Evolutionary conservation across 2,797 vertebrate species (phyloP), one percentile per base, ranked within the genome.

Genomic region (Acrocephalus scirpaceus): DNA sequence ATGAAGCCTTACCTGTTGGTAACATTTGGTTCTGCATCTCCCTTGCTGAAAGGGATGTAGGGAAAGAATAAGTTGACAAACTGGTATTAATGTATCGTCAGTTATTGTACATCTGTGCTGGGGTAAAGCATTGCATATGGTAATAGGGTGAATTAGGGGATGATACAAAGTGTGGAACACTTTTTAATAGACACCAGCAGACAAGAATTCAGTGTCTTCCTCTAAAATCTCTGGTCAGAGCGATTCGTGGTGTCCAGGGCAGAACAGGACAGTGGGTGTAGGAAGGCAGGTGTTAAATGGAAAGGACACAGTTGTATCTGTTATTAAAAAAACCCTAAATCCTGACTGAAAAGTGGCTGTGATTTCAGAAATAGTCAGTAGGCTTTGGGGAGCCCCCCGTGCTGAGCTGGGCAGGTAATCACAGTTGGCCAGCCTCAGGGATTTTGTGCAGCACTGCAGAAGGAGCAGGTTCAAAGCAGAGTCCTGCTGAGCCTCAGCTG

Each of bases 331-430:
- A 29, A 62, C 5, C 10, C 10, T 95, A 97, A 98, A 79, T 88
- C 95, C 97, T 98, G 94, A 95, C 95, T 98, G 97, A 98, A 29
- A 56, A 57, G 34, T 38, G 30, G 83, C 86, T 61, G 48, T 53
- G 48, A 95, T 88, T 97, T 97, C 96, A 97, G 97, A 97, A 98
- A 93, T 88, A 97, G 96, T 96, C 62, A 34, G 87, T 75, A 94
- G 93, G 90, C 89, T 94, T 66, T 26, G 83, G 95, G 97, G 98
- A 97, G 10, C 95, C 94, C 95, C 95, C 64, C 11, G 54, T 97
- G 95, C 79, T 97, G 97, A 98, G 96, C 96, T 97, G 95, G 83
- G 95, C 86, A 97, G 95, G 92, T 97, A 96, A 98, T 98, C 97
- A 96, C 90, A 88, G 67, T 87, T 94, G 96, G 84, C 87, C 92